These are phyloP conservation scores for Lepilemur septentrionalis DNA, from an alignment of 2,797 vertebrate genomes.

Conservation along the genomic window DNA sequence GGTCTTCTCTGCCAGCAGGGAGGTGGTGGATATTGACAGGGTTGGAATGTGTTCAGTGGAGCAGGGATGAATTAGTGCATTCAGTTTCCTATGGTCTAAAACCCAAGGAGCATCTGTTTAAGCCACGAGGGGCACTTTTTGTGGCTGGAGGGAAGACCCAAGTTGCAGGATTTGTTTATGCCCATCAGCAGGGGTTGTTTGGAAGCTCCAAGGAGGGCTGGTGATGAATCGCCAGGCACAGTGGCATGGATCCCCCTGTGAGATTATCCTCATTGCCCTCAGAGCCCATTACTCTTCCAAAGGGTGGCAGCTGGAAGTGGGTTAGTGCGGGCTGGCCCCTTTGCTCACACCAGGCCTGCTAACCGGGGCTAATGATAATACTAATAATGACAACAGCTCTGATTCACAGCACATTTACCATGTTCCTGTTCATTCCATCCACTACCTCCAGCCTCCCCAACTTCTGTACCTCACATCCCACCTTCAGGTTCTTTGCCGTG, in stretches of 20 bases:
- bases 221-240: neutral
- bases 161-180: neutral
- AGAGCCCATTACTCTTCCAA: no score
- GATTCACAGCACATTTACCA: accelerated
- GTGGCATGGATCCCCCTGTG: neutral
- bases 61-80: neutral
- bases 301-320: neutral
- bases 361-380: accelerated
- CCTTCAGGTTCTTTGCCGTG: neutral
- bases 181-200: neutral
- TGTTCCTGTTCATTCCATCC: accelerated
- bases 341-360: accelerated
- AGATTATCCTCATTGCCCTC: neutral
- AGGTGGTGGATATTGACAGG: conserved; percentile 1
- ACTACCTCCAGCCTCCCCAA: accelerated
- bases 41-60: neutral
- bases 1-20: neutral
- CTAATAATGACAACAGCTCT: accelerated
- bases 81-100: neutral
- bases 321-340: neutral
- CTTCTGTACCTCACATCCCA: accelerated
- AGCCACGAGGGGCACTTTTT: neutral
- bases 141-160: conserved; percentile 10
- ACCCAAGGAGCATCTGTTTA: neutral
- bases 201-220: neutral